These are phyloP conservation scores for Ganaspis sp. DNA, from an alignment of 1,140 invertebrate species.

Conservation along the genomic window DNA sequence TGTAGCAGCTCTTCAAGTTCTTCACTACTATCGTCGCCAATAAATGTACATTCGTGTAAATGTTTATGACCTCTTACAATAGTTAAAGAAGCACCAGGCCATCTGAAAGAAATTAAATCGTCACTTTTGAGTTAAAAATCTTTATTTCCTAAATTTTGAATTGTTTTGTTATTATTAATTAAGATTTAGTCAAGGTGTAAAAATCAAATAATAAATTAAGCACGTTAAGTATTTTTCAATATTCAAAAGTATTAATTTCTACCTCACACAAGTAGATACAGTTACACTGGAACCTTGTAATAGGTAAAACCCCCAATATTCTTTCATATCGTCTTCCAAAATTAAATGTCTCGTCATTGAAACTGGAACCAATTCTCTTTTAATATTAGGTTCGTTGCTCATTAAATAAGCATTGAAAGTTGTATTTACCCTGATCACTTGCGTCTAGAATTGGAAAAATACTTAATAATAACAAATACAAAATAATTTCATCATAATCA, in stretches of 20 bases:
- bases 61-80: constrained; percentile 86
- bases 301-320: constrained; percentile 91
- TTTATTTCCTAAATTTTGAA: no score
- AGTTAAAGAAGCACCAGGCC: constrained; percentile 85
- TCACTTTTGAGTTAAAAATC: not conserved
- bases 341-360: constrained; percentile 82
- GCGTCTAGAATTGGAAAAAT: constrained; percentile 76
- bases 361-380: constrained; percentile 77
- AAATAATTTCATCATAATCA: no score
- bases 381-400: constrained; percentile 78
- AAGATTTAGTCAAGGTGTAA: no score
- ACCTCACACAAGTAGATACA: constrained; percentile 86
- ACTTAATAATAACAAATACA: no score
- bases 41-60: constrained; percentile 87
- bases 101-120: constrained; percentile 72
- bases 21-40: constrained; percentile 86
- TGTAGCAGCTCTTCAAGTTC: constrained; percentile 81
- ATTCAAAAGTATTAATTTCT: no score
- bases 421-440: constrained; percentile 82
- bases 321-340: constrained; percentile 87
- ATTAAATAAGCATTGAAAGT: constrained; percentile 87
- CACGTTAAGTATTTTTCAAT: no score
- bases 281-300: constrained; percentile 84
- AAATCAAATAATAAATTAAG: no score
- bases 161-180: no score